Evolutionary conservation across 2,797 vertebrate species (phyloP), one percentile per base, ranked within the genome.

Genomic region (Sebastes kiyomatsui): DNA sequence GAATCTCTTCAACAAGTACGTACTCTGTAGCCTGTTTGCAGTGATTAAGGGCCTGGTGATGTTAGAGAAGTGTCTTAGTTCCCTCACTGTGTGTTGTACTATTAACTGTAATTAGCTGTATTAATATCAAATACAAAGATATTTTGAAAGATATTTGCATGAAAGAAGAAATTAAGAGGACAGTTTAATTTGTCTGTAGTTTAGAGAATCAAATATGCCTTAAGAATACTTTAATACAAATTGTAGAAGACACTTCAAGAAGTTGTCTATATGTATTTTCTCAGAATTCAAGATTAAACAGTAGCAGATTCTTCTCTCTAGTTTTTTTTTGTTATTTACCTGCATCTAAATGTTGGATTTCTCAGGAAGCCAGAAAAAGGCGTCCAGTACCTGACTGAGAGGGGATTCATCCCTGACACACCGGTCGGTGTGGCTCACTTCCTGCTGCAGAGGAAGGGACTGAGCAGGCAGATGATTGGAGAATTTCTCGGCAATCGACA

Each of bases 1-100:
- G 85, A 99, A 99, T 82, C 98, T 99, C 82, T 99, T 99, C 90
- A 99, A 99, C 96, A 99, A 99, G 98, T 99, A 96, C 91, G 98
- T 97, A 32, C 56, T 79, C 62, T 1, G 13, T 42, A 42, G 38
- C 38, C 38, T 72, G 49, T 65, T 67, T 72, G 55, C 7, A 10
- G 64, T 59, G 77, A 60, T 81, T 52, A n/a, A 60, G 30, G 30
- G 33, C 11, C 27, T 58, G 2, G 14, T 58, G 35, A 75, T 67
- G 54, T 54, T 71, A 6, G 58, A 73, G 38, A 66, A 12, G 67
- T 55, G 64, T 66, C 22, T 67, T 69, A 23, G 30, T 80, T 72
- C 2, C 22, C 27, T 33, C 13, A 27, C 38, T 14, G 16, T 74
- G 28, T 55, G 46, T 42, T 52, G 54, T 20, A 32, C 56, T 49